Percentiles rank a stretch among this genome's conserved stretches.
Evolutionary conservation across 2,113 vertebrate genomes (phyloP).

Genomic region (Peromyscus maniculatus): DNA sequence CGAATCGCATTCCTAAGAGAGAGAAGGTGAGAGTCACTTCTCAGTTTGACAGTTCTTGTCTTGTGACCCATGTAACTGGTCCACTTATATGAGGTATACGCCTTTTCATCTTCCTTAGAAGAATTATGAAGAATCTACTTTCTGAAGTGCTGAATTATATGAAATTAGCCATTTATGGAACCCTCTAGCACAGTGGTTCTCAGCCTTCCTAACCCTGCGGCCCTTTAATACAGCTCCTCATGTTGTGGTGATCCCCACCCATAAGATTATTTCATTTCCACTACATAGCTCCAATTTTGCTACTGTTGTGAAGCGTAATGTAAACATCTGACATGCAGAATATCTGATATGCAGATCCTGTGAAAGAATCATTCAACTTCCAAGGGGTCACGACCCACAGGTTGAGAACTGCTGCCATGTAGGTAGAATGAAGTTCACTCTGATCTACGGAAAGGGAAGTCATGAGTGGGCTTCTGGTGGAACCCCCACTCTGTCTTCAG

Average conservation of each 20-base stretch:
- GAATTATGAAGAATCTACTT: background rate
- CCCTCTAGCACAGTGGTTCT: background rate
- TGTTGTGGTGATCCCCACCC: background rate
- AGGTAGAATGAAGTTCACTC: background rate
- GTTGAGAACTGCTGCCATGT: background rate
- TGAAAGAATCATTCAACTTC: background rate
- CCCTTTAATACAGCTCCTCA: background rate
- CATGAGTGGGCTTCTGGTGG: background rate
- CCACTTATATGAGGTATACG: background rate
- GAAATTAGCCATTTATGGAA: background rate
- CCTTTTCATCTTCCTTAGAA: slow-evolving; percentile 3
- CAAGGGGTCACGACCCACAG: background rate
- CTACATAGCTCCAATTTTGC: background rate
- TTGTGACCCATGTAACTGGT: slow-evolving; percentile 21
- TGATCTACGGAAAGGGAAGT: background rate
- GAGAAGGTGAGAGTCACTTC: background rate
- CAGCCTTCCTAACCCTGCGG: background rate
- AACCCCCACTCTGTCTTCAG: background rate
- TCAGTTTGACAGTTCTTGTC: background rate
- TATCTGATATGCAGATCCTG: background rate
- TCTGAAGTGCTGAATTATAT: slow-evolving; percentile 17
- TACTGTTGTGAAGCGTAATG: background rate
- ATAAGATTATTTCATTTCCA: background rate
- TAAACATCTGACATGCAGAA: background rate
- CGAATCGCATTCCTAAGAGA: background rate